Base-by-base conservation (phyloP, 37 sponge, comb jelly and placozoan species). In the Chondrosia reniformis region DNA sequence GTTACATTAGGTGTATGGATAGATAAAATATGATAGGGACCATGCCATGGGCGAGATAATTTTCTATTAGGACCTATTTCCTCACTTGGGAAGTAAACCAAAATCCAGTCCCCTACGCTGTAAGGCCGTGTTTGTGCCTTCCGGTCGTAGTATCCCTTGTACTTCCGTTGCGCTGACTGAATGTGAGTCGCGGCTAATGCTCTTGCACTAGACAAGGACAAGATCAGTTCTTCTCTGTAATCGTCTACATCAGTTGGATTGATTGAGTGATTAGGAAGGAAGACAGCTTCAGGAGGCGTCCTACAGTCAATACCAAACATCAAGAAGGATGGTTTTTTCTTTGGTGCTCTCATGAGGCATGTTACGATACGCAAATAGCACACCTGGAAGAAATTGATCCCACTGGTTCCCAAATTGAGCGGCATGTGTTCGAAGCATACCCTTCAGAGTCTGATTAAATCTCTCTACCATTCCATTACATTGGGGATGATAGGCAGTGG, bases 291-390 rank as follows among this genome's bases (percentile, higher is more conserved):
- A 28, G 76, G 63, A 15, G 86, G 86, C 15, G 86, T 63, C 0
- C 80, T 63, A 32, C 63, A 75, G 75, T 85, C 86, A 39, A 71
- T 0, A 19, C 86, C 81, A 45, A 76, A 80, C 59, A 85, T 19
- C 10, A 85, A 67, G 49, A 80, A 85, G 1, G 80, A 85, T 1
- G 80, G 85, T 52, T 49, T 85, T n/a, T 46, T 85, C 85, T 15
- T 63, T 46, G 41, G 86, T 80, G 5, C 81, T 37, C 54, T 85
- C 86, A 34, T 85, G 86, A 31, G 86, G 76, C 1, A 55, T 74
- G 59, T 85, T 80, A 4, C 76, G 81, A 49, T 85, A 85, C 0
- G 86, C 86, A 81, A 81, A 85, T 42, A 85, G 39, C 1, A 77
- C 31, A 7, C 74, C 81, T 21, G 76, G 76, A 0, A 85, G 57